Evolutionary conservation across 2,888 invertebrate species (phyloP), one percentile per base, ranked within the genome.

Genomic region (Rapana venosa): DNA sequence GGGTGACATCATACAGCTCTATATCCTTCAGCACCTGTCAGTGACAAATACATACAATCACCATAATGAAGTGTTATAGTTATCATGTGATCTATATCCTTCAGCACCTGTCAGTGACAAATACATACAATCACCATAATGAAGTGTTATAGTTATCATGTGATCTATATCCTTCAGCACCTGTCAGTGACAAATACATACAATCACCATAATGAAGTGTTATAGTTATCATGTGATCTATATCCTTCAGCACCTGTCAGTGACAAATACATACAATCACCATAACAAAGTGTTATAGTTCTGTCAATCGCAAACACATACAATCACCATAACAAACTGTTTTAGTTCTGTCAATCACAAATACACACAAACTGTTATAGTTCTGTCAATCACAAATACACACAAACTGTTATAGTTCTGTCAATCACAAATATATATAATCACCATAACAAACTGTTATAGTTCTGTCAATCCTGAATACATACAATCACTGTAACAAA

Each of bases 1-100:
- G n/a, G 32, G 84, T 88, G 17, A 84, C 88, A 35, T 88, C 88
- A 32, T 88, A 88, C 47, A 88, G 61, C 84, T 88, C 66, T 35
- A 88, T 84, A 47, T 88, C 88, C 35, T 70, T 83, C 66, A 88
- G 36, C 22, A 88, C 88, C 88, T 88, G 84, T 4, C 58, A 58
- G 20, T 47, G 8, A 79, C 77, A 26, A 26, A 30, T n/a, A 77
- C n/a, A n/a, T n/a, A 77, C 26, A 77, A 77, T 77, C 1, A 30
- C n/a, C 13, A 77, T 15, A 77, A n/a, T 8, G 8, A 77, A 13
- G n/a, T n/a, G n/a, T n/a, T n/a, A n/a, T n/a, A n/a, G n/a, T n/a
- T 6, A 20, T 30, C n/a, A 30, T 77, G n/a, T 1, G 61, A 70
- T 84, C 66, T 35, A 88, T 84, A 47, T 88, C 88, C 35, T 70